Conservation (phyloP, 2,797 vertebrate genomes). For the Cephalopachus bancanus region DNA sequence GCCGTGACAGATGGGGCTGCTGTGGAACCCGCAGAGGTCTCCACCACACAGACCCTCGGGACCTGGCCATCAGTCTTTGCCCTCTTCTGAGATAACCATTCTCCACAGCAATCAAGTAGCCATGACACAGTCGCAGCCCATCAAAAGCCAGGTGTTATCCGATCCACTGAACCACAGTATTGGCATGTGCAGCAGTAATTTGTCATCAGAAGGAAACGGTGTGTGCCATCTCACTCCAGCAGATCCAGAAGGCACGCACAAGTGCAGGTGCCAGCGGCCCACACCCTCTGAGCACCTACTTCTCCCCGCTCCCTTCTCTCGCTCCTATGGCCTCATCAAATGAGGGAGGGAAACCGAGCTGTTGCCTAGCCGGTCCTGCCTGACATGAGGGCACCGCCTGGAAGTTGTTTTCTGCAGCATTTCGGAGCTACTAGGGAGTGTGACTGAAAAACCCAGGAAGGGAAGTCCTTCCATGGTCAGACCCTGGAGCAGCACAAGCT, state of each 20-base stretch:
- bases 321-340: accelerated
- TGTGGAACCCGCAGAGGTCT: background rate
- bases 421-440: background rate
- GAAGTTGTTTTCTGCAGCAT: background rate
- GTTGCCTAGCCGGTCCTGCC: background rate
- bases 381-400: background rate
- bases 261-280: accelerated
- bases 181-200: no score
- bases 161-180: background rate
- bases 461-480: background rate
- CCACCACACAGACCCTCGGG: background rate
- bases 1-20: background rate
- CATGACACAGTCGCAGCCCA: background rate
- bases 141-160: background rate
- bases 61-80: background rate
- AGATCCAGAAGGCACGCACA: background rate
- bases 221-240: no score
- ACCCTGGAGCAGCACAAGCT: background rate
- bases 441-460: background rate
- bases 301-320: no score
- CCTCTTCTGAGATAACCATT: background rate
- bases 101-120: background rate
- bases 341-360: no score
- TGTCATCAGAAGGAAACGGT: background rate
- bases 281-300: background rate